Conservation (phyloP, 2,888 invertebrate species). For the Drosophila buzzatii region DNA sequence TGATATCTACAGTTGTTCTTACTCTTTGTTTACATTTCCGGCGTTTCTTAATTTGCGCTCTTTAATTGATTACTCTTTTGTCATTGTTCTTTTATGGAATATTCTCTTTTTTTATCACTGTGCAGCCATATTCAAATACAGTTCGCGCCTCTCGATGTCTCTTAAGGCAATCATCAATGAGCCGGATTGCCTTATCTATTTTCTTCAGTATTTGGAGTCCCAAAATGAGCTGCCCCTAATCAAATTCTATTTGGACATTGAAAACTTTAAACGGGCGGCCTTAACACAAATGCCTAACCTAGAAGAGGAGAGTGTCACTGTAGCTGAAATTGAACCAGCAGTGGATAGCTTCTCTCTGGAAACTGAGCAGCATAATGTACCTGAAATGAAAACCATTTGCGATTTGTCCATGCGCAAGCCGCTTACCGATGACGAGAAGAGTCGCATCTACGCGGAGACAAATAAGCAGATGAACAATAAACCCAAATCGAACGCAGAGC, state of each 20-base stretch:
- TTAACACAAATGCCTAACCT: slow-evolving; percentile 51
- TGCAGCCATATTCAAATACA: slow-evolving; percentile 79
- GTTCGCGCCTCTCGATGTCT: slow-evolving; percentile 89
- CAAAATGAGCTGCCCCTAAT: slow-evolving; percentile 88
- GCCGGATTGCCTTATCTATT: slow-evolving; percentile 92
- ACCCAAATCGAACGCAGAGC: slow-evolving; percentile 45
- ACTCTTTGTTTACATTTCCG: slow-evolving; percentile 26
- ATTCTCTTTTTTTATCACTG: background rate
- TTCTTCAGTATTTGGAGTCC: slow-evolving; percentile 94
- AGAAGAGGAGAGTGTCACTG: slow-evolving; percentile 3
- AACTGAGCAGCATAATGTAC: slow-evolving; percentile 75
- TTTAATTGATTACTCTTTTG: slow-evolving; percentile 15
- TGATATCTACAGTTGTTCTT: background rate
- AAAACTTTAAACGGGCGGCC: slow-evolving; percentile 87
- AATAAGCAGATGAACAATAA: slow-evolving; percentile 75
- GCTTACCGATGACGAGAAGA: slow-evolving; percentile 85
- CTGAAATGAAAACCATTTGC: slow-evolving; percentile 83
- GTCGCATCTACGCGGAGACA: slow-evolving; percentile 84
- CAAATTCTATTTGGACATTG: slow-evolving; percentile 92
- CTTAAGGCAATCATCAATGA: slow-evolving; percentile 91
- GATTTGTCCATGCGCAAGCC: slow-evolving; percentile 85
- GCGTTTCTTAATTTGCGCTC: slow-evolving; percentile 28
- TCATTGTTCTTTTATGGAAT: background rate
- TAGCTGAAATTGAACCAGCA: background rate
- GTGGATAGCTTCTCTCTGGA: background rate